phyloP scores from a whole-genome alignment of 1,140 invertebrate genomes.

The Metopolophium dirhodum region DNA sequence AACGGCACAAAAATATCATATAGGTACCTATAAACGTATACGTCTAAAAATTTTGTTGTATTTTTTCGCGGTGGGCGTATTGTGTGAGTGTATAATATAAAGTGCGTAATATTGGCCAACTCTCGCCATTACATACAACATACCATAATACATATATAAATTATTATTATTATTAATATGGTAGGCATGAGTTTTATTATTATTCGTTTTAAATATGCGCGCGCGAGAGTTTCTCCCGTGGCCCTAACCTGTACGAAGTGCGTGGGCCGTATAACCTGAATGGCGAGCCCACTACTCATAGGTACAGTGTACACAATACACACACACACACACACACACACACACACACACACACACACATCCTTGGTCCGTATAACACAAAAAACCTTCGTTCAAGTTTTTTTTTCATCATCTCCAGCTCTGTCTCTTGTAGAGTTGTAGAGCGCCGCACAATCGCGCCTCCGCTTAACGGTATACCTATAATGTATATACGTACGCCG shows the following conservation, averaged over 20 bases:
- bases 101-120: slow-evolving; percentile 41
- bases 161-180: slow-evolving; percentile 30
- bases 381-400: slow-evolving; percentile 50
- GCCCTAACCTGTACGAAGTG: slow-evolving; percentile 48
- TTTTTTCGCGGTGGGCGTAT: slow-evolving; percentile 20
- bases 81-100: not conserved
- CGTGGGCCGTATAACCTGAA: slow-evolving; percentile 52
- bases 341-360: not conserved
- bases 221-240: slow-evolving; percentile 47
- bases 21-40: not conserved
- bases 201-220: slow-evolving; percentile 31
- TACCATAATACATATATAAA: not conserved
- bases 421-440: not conserved
- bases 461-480: slow-evolving; percentile 28
- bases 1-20: not conserved
- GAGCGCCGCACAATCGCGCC: not conserved
- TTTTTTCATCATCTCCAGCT: not conserved
- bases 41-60: not conserved
- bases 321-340: not conserved
- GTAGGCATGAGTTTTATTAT: slow-evolving; percentile 35
- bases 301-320: not conserved
- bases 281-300: slow-evolving; percentile 42
- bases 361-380: slow-evolving; percentile 35
- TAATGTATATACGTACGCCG: not conserved
- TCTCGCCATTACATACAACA: not conserved